Evolutionary conservation across 2,888 invertebrate genomes (phyloP).

Genomic region (Chorisops tibialis): DNA sequence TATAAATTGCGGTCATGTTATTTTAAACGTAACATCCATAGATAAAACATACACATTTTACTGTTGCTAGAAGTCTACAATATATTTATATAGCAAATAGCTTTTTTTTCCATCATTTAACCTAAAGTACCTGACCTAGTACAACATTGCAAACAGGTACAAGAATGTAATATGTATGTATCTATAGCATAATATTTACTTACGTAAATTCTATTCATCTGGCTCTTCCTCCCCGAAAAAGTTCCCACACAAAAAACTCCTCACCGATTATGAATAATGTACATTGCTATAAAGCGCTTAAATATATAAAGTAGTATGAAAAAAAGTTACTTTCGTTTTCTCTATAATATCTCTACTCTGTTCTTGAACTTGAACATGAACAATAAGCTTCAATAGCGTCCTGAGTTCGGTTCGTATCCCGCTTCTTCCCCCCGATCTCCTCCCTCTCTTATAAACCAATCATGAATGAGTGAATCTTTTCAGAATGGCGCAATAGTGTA

Average conservation of each 20-base stretch:
- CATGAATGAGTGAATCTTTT: conserved; percentile 24
- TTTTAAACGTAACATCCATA: no score
- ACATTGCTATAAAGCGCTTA: conserved; percentile 19
- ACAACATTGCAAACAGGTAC: conserved; percentile 2
- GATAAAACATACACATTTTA: no score
- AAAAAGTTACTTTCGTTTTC: conserved; percentile 23
- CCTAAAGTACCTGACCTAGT: conserved; percentile 16
- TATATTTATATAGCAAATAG: no score
- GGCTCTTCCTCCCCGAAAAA: conserved; percentile 15
- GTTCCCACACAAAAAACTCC: conserved; percentile 21
- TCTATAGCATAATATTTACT: not conserved
- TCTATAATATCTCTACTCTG: conserved; percentile 15
- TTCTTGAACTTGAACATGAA: conserved; percentile 23
- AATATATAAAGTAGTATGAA: conserved; percentile 17
- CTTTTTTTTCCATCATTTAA: not conserved
- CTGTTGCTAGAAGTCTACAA: no score
- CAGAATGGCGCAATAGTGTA: conserved; percentile 2
- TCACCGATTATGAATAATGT: conserved; percentile 17
- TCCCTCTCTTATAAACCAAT: conserved; percentile 10
- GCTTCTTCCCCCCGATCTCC: not conserved
- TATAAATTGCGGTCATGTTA: no score
- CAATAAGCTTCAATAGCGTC: conserved; percentile 20
- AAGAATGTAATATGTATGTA: conserved; percentile 9
- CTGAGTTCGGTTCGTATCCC: conserved; percentile 2
- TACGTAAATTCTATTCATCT: conserved; percentile 6